These are phyloP conservation scores for Physocephala rufipes DNA, from an alignment of 2,888 invertebrate species.

Conservation along the genomic window DNA sequence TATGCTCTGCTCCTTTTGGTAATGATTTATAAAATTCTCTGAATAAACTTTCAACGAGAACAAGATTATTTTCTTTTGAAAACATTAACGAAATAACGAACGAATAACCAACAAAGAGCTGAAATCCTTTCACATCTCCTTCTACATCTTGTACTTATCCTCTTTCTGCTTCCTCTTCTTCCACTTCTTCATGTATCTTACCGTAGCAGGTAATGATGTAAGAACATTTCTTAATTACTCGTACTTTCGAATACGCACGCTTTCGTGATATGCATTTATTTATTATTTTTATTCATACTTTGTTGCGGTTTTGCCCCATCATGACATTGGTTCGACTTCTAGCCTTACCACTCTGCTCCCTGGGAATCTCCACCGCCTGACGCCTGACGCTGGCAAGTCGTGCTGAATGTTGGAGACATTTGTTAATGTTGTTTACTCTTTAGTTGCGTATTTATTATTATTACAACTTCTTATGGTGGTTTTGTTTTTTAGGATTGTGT, in stretches of 20 bases:
- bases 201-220: neutral
- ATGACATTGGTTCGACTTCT: neutral
- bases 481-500: neutral
- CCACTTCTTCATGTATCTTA: neutral
- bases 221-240: slow-evolving; percentile 16
- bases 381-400: too few species aligned
- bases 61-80: neutral
- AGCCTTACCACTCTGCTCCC: too few species aligned
- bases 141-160: too few species aligned
- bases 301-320: neutral
- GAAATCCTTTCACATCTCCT: too few species aligned
- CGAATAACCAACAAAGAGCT: too few species aligned
- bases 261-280: neutral
- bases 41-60: neutral
- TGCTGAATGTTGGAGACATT: too few species aligned
- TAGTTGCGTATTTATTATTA: too few species aligned
- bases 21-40: neutral
- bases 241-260: neutral
- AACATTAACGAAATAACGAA: neutral
- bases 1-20: neutral
- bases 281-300: too few species aligned
- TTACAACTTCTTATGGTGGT: neutral
- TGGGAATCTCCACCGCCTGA: too few species aligned
- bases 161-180: too few species aligned
- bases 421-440: too few species aligned